These are phyloP conservation scores for Nyctereutes procyonoides DNA, from an alignment of 2,113 vertebrate species.

Conservation along the genomic window DNA sequence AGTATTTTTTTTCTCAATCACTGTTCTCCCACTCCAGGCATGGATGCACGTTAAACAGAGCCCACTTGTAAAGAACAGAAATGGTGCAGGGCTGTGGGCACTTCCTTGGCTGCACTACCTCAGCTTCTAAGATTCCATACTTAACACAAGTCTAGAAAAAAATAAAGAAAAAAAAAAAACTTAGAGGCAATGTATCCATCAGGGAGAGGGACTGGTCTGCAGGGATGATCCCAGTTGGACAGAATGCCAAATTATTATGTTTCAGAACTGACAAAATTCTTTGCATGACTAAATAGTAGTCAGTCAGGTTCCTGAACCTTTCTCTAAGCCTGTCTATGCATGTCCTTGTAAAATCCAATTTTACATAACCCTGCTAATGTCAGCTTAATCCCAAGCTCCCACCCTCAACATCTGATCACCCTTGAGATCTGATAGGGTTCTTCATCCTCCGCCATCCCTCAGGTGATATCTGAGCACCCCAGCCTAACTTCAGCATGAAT, in stretches of 20 bases:
- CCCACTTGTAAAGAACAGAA: background rate
- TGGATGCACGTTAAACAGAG: background rate
- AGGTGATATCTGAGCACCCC: background rate
- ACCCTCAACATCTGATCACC: background rate
- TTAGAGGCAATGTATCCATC: background rate
- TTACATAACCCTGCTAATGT: background rate
- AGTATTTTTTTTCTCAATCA: background rate
- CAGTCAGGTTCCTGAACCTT: background rate
- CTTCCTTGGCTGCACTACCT: background rate
- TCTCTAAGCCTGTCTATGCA: background rate
- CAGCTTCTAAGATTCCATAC: background rate
- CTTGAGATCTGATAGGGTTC: background rate
- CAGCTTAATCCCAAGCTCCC: background rate
- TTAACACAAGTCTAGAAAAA: background rate
- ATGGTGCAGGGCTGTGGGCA: background rate
- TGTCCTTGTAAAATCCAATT: background rate
- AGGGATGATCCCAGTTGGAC: background rate
- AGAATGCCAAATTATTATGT: background rate
- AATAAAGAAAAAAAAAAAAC: background rate
- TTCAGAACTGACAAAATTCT: background rate
- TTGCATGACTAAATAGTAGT: background rate
- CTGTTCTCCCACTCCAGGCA: background rate
- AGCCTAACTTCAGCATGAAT: background rate
- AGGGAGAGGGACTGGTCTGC: background rate
- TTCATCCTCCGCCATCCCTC: too few species aligned